phyloP scores from a whole-genome alignment of 2,113 vertebrate species.

The Perccottus glenii region DNA sequence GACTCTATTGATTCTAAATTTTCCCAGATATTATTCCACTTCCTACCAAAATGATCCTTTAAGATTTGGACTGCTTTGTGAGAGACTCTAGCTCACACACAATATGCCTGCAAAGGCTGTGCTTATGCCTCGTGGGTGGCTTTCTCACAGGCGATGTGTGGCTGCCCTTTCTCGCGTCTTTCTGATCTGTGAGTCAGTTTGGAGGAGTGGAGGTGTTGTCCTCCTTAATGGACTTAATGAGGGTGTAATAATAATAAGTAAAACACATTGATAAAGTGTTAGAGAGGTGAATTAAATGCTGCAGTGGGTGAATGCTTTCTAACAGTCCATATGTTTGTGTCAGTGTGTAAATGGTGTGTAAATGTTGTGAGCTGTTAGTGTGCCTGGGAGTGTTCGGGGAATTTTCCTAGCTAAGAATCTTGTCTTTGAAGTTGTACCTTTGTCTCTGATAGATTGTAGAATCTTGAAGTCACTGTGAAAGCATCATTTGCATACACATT shows the following conservation, averaged over 20 bases:
- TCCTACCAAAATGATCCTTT: constrained; percentile 2
- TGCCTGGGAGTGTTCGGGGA: constrained; percentile 27
- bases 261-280: constrained; percentile 18
- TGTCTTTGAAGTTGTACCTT: constrained; percentile 61
- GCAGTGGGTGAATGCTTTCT: constrained; percentile 4
- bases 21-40: background rate
- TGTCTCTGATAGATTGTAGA: constrained; percentile 50
- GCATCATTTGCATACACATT: constrained; percentile 43
- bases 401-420: constrained; percentile 44
- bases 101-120: constrained; percentile 20
- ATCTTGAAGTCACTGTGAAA: constrained; percentile 56
- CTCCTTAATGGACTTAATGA: constrained; percentile 40
- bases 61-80: constrained; percentile 8
- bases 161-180: constrained; percentile 48
- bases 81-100: constrained; percentile 5
- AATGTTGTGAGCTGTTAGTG: constrained; percentile 14
- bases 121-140: constrained; percentile 32
- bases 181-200: constrained; percentile 54
- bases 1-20: constrained; percentile 15
- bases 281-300: constrained; percentile 7
- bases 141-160: constrained; percentile 62
- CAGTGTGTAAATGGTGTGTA: constrained; percentile 12
- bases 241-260: constrained; percentile 23
- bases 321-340: background rate
- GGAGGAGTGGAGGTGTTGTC: constrained; percentile 25